Conservation (phyloP, 2,113 vertebrate genomes). For the Potamarius usumacintae region DNA sequence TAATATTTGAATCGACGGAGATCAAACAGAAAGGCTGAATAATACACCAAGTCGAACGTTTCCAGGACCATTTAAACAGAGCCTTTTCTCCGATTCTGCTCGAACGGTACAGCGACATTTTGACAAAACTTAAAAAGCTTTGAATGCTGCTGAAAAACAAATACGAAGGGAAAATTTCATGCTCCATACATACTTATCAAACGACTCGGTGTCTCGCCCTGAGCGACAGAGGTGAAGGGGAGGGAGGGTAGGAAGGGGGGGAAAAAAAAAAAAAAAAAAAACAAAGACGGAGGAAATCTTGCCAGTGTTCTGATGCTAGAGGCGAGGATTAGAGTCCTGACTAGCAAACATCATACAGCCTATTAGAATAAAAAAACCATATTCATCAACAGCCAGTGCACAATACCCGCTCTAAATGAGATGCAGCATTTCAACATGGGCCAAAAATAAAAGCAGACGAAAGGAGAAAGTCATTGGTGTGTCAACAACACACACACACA, state of each 20-base stretch:
- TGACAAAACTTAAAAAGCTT: background rate
- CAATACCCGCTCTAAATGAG: slow-evolving; percentile 62
- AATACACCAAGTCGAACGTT: too few species aligned
- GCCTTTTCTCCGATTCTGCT: too few species aligned
- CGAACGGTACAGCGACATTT: background rate
- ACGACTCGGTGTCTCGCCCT: slow-evolving; percentile 67
- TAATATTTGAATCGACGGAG: too few species aligned
- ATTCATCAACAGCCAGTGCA: slow-evolving; percentile 77
- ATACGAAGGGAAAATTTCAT: slow-evolving; percentile 62
- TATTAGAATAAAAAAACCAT: slow-evolving; percentile 69
- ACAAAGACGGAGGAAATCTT: slow-evolving; percentile 26
- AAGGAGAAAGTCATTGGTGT: slow-evolving; percentile 74
- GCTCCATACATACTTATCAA: slow-evolving; percentile 71
- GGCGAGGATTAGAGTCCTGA: slow-evolving; percentile 76
- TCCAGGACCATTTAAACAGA: background rate
- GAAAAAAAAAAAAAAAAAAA: slow-evolving; percentile 35
- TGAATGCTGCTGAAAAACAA: background rate
- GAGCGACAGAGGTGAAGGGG: slow-evolving; percentile 58
- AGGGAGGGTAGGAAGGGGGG: background rate
- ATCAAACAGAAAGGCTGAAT: too few species aligned
- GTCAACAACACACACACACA: slow-evolving; percentile 68
- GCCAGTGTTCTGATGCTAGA: slow-evolving; percentile 63
- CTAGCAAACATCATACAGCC: slow-evolving; percentile 72
- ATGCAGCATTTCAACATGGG: slow-evolving; percentile 68
- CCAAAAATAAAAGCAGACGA: slow-evolving; percentile 71